These are phyloP conservation scores for Schizopygopsis pylzovi DNA, from an alignment of 2,797 vertebrate species.

Conservation along the genomic window DNA sequence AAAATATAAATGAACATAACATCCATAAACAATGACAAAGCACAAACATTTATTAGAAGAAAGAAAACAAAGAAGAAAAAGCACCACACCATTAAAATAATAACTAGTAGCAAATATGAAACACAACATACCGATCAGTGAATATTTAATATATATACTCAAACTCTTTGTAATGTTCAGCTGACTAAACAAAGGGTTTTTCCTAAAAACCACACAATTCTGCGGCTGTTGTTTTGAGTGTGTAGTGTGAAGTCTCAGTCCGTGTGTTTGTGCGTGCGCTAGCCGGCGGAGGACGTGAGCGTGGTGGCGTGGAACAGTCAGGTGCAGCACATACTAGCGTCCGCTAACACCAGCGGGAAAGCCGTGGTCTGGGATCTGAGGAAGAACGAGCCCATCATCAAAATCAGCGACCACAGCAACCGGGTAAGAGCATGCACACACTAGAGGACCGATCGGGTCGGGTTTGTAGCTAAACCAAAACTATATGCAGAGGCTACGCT, in stretches of 20 bases:
- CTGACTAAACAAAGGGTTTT: background rate
- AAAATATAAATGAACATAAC: too few species aligned
- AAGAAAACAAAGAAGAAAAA: too few species aligned
- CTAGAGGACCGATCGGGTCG: too few species aligned
- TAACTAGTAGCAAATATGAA: too few species aligned
- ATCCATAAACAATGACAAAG: too few species aligned
- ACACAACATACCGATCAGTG: too few species aligned
- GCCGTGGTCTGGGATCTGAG: conserved; percentile 95
- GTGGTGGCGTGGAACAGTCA: conserved; percentile 92
- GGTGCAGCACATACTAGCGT: conserved; percentile 93
- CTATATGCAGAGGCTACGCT: too few species aligned
- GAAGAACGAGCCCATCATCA: conserved; percentile 94
- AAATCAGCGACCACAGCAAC: conserved; percentile 94
- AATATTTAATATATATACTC: too few species aligned
- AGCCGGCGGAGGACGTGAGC: conserved; percentile 90
- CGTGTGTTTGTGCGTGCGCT: background rate
- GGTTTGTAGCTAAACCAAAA: too few species aligned
- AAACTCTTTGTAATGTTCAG: background rate
- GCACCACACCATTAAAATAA: too few species aligned
- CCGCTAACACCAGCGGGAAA: conserved; percentile 89
- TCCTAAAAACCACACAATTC: background rate
- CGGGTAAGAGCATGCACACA: conserved; percentile 75
- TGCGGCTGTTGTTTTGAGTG: background rate
- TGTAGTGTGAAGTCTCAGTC: background rate
- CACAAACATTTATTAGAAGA: too few species aligned